Evolutionary conservation across 2,888 invertebrate species (phyloP).

Genomic region (Boloria selene): DNA sequence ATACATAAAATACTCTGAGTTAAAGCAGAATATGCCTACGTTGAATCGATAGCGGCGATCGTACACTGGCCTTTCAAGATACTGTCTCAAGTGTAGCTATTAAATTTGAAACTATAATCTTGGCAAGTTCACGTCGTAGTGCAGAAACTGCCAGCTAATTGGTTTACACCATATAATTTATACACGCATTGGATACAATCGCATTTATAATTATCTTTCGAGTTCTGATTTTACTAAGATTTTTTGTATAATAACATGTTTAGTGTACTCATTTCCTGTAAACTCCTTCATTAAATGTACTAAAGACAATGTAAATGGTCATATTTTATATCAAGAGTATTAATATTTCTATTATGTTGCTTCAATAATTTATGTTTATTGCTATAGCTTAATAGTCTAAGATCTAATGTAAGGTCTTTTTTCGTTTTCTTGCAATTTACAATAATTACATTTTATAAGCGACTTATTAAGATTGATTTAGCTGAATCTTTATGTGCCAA

Average conservation of each 20-base stretch:
- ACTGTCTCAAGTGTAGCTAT: constrained; percentile 37
- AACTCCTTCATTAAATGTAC: background rate
- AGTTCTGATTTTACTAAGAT: background rate
- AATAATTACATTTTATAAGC: too few species aligned
- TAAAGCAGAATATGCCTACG: background rate
- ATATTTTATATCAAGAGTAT: background rate
- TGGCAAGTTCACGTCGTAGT: constrained; percentile 39
- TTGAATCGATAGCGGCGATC: constrained; percentile 15
- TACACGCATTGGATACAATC: constrained; percentile 31
- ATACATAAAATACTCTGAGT: too few species aligned
- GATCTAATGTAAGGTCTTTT: too few species aligned
- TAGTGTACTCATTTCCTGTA: constrained; percentile 8
- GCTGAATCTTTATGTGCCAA: too few species aligned
- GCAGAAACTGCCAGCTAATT: constrained; percentile 44
- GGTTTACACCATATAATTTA: constrained; percentile 39
- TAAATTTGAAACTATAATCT: constrained; percentile 45
- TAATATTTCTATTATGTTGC: background rate
- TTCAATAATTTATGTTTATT: too few species aligned
- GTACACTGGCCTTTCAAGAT: constrained; percentile 25
- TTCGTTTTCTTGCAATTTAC: too few species aligned
- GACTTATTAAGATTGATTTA: too few species aligned
- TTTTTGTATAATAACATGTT: constrained; percentile 16
- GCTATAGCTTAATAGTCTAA: too few species aligned
- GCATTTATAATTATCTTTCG: constrained; percentile 13
- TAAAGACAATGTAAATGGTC: constrained; percentile 1